Base-by-base conservation (phyloP, 92 coral and sea anemone genomes). In the Isaurus tuberculatus region DNA sequence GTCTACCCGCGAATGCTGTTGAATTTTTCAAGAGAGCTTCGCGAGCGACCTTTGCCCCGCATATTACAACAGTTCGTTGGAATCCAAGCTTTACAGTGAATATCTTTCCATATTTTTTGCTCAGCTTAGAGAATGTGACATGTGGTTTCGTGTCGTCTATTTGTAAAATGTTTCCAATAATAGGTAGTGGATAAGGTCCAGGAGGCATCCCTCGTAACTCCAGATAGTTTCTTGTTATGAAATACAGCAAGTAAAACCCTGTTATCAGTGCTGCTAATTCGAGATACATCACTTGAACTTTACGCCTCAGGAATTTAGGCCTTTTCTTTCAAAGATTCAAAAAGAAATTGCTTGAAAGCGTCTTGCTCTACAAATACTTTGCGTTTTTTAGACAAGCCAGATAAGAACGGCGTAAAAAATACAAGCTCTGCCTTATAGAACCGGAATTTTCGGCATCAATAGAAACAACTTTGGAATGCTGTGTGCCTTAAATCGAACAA, bases 101-200 rank as follows among this genome's bases (percentile, higher is more conserved):
- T 2, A 95, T 78, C 13, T 93, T 92, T 8, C 98, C 98, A 70
- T 95, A 92, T 14, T 58, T 73, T 36, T 85, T 82, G 69, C 86
- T 89, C 69, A 95, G 83, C 32, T 86, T 74, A 19, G 70, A 48
- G 5, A 95, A 64, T 53, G 91, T 88, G 65, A 85, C 65, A 65
- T 92, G 92, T 4, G 94, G 93, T 30, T 91, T 89, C 14, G 82
- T 77, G 64, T 73, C 42, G 23, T 92, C 92, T 8, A 92, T 68
- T 11, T 88, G 85, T 28, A 89, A 92, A 1, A 92, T 83, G 82
- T 95, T 95, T n/a, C 98, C 98, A 36, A 95, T 81, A 5, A 92
- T 61, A 0, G 98, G 98, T 4, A 95, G 77, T 7, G 98, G 95
- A 26, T 85, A 77, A 15, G 98, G 98, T 8, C 98, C 98, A 1